Base-by-base conservation (phyloP, 2,113 vertebrate species). In the Ceuthmochares aereus region DNA sequence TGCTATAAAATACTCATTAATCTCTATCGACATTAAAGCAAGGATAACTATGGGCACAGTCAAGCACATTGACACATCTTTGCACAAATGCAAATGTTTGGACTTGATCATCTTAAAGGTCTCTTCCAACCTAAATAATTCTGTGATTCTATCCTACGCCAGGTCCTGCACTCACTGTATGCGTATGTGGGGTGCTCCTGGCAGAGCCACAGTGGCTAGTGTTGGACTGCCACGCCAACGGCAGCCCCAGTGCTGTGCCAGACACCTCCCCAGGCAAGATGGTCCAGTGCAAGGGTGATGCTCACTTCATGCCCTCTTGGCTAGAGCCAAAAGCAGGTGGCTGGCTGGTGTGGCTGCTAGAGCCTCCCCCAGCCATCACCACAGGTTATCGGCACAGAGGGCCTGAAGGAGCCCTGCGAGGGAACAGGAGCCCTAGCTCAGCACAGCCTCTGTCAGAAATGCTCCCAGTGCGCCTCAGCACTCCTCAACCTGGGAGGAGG, bases 91-190 rank as follows among this genome's bases (percentile, higher is more conserved):
- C 47, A 49, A 49, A 49, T 23, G 21, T 21, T 49, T 49, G 47
- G 47, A 49, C 47, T 49, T 21, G 21, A 49, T 12, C 20, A 49
- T 23, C 47, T 49, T 23, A 49, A 49, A 49, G 21, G 47, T 49
- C 47, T 49, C 20, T 10, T 49, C 21, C 47, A 49, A 49, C 47
- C 47, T 49, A 23, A 49, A 49, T 21, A 22, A 23, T 23, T 12
- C 21, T 20, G 20, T 12, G 47, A 23, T 49, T 23, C 21, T 49
- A 21, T 23, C 47, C 47, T 23, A 12, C 22, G 21, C 47, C 22
- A 47, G 19, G 45, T 9, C 42, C 36, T 8, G 17, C 32, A 12
- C 16, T n/a, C 3, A 0, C 54, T 22, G 22, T 4, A 16, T 1
- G n/a, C 10, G 26, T 30, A 4, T 3, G 21, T 16, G 21, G 51